phyloP scores from a whole-genome alignment of 1,140 invertebrate species.

The Macrotrachela quadricornifera region DNA sequence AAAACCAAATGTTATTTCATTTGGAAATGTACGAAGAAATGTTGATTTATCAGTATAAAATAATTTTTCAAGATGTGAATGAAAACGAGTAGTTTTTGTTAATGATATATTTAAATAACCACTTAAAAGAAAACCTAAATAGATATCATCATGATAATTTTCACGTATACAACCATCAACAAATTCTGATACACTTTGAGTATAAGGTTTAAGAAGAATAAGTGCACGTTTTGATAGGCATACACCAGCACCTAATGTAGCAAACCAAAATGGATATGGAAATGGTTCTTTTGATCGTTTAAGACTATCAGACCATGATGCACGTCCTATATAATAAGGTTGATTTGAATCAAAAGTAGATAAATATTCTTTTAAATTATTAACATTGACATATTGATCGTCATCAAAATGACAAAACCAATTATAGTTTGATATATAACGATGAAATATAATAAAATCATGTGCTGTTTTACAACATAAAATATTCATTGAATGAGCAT shows the following conservation, averaged over 20 bases:
- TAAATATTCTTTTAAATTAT: background rate
- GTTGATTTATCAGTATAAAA: no score
- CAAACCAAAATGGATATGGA: background rate
- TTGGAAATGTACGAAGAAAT: no score
- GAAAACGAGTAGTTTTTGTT: no score
- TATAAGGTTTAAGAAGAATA: background rate
- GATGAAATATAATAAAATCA: background rate
- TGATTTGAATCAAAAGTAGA: background rate
- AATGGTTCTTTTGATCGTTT: background rate
- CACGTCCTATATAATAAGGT: background rate
- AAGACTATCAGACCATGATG: background rate
- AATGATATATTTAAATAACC: no score
- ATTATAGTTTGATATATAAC: background rate
- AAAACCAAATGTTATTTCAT: no score
- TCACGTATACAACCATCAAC: no score
- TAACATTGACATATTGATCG: background rate
- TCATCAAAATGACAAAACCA: background rate
- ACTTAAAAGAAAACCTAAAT: no score
- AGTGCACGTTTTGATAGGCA: background rate
- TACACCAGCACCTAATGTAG: background rate
- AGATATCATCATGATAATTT: no score
- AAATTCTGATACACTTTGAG: background rate
- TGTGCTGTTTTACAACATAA: background rate
- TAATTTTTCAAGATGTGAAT: no score
- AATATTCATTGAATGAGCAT: no score